Evolutionary conservation across 2,888 invertebrate species (phyloP), one percentile per base, ranked within the genome.

Genomic region (Phengaris arion): DNA sequence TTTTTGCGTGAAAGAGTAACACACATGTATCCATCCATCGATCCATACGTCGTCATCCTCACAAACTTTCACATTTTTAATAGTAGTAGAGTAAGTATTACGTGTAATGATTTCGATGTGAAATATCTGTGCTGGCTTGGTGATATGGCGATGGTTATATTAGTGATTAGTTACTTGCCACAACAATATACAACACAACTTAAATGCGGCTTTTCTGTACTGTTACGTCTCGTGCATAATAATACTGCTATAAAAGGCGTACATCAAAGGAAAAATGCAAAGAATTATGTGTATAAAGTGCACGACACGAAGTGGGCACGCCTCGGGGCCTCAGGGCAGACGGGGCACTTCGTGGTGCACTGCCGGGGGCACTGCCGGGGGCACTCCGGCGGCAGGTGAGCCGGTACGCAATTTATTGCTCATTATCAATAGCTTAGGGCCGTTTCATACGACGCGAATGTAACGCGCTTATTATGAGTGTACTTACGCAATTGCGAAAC

Each of bases 371-470:
- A n/a, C 59, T 22, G 68, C 46, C 68, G 69, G 15, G 70, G 48
- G 70, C 52, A 52, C 52, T 22, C 51, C 54, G 35, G 52, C 13
- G 72, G 15, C 70, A 70, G 70, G 52, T 52, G 72, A 35, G 51
- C 72, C 6, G 48, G 8, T 22, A 59, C 35, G 54, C 72, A 72
- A 54, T 72, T 72, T 72, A 72, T 72, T 72, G 72, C 35, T 72
- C 72, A 72, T 72, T 72, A 72, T 72, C 72, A 48, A 70, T 51
- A 12, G 54, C 72, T 72, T 35, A 51, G 35, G 72, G 72, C 72
- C 13, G 22, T 35, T 72, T 35, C 72, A n/a, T 52, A 52, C 70
- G 10, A 46, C 46, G 68, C 46, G 22, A 64, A 15, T 7, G 35
- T 64, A 64, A 64, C 35, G 59, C 22, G 59, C 59, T 59, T 59